phyloP scores from a whole-genome alignment of 2,797 vertebrate species.

The Pyrocephalus nanus region DNA sequence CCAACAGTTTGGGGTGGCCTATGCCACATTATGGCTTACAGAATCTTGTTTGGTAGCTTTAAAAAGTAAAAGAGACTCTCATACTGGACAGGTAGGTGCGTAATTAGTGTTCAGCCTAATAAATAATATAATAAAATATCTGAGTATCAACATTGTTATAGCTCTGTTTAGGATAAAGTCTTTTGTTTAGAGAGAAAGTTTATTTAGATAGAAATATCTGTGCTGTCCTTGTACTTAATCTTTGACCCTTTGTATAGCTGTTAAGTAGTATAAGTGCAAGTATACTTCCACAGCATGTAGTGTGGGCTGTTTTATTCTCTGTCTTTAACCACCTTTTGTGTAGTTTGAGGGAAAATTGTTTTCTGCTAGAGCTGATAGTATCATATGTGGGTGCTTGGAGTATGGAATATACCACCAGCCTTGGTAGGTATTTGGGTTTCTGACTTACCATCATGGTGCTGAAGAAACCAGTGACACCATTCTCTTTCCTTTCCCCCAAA shows the following conservation, averaged over 20 bases:
- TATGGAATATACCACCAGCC: background rate
- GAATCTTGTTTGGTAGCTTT: background rate
- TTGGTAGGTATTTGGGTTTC: background rate
- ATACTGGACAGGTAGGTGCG: background rate
- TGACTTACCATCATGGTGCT: background rate
- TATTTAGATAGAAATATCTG: background rate
- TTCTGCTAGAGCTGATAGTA: background rate
- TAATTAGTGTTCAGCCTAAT: background rate
- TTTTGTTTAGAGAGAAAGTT: background rate
- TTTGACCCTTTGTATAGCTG: background rate
- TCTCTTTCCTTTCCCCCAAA: background rate
- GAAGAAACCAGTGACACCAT: background rate
- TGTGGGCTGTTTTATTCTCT: background rate
- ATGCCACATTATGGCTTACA: background rate
- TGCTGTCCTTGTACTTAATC: background rate
- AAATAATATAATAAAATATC: no score
- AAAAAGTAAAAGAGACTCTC: background rate
- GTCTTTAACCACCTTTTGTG: background rate
- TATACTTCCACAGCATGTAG: background rate
- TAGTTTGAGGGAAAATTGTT: background rate
- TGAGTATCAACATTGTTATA: background rate
- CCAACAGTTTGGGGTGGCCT: background rate
- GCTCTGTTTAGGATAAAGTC: background rate
- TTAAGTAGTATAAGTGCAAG: background rate
- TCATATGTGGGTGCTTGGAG: background rate